phyloP scores from a whole-genome alignment of 2,113 vertebrate genomes.

The Daubentonia madagascariensis region DNA sequence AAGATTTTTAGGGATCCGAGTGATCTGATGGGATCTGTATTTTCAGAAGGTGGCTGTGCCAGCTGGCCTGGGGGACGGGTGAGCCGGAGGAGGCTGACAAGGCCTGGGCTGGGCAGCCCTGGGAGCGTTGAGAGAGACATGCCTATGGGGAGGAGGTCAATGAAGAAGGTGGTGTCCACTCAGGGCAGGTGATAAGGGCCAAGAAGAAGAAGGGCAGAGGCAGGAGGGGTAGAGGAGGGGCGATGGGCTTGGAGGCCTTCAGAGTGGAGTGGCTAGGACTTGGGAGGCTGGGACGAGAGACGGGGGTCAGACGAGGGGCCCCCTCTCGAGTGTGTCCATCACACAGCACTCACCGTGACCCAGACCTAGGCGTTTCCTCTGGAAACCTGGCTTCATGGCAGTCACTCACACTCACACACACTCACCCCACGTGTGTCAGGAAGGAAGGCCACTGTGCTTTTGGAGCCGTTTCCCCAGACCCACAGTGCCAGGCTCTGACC shows the following conservation, averaged over 20 bases:
- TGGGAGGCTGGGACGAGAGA: rapidly evolving
- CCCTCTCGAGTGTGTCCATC: rapidly evolving
- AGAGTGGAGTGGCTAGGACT: neutral
- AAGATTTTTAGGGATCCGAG: neutral
- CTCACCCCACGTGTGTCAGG: rapidly evolving
- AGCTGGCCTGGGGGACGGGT: rapidly evolving
- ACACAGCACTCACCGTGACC: rapidly evolving
- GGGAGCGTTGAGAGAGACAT: too few species aligned
- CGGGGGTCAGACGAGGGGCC: rapidly evolving
- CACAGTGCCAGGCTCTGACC: neutral
- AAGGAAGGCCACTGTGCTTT: neutral
- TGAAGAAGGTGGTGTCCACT: neutral
- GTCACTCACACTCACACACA: rapidly evolving
- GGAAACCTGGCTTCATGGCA: rapidly evolving
- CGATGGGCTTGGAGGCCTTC: rapidly evolving
- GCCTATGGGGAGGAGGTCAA: neutral
- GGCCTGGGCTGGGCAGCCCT: neutral
- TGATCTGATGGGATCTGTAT: neutral
- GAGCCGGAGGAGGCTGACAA: neutral
- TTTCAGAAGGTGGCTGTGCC: neutral
- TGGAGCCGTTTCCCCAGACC: neutral
- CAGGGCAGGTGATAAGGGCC: too few species aligned
- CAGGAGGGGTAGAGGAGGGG: neutral
- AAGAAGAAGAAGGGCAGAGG: neutral
- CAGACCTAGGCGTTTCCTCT: neutral